These are phyloP conservation scores for Lasioglossum morio DNA, from an alignment of 2,888 invertebrate genomes.

Conservation along the genomic window DNA sequence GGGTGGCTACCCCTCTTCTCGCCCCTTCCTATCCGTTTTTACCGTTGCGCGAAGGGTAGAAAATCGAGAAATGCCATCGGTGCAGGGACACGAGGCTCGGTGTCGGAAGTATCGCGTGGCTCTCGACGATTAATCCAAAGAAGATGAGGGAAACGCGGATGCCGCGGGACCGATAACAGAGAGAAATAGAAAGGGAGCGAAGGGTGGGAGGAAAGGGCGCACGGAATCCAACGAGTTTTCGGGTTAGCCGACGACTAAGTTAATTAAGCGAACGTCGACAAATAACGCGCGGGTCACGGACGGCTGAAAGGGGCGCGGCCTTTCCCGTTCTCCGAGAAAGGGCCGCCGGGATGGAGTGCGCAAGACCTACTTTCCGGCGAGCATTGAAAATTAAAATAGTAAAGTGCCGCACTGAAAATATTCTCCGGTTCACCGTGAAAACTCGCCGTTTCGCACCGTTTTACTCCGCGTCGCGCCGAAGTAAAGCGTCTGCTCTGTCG, in stretches of 20 bases:
- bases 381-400: conserved; percentile 62
- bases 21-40: not conserved
- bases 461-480: no score
- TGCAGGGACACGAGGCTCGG: conserved; percentile 37
- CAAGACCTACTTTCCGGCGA: conserved; percentile 57
- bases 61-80: conserved; percentile 49
- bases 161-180: conserved; percentile 46
- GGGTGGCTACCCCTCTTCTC: not conserved
- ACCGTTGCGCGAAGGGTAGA: not conserved
- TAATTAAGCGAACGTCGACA: conserved; percentile 68
- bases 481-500: not conserved
- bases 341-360: conserved; percentile 31
- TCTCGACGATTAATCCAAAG: conserved; percentile 62
- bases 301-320: conserved; percentile 48
- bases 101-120: conserved; percentile 64
- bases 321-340: conserved; percentile 42
- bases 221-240: not conserved
- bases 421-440: conserved; percentile 10
- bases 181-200: not conserved
- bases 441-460: not conserved
- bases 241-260: conserved; percentile 45
- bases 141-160: conserved; percentile 48
- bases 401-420: conserved; percentile 34
- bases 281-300: conserved; percentile 70
- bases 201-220: not conserved